These are phyloP conservation scores for Cairina moschata DNA, from an alignment of 2,113 vertebrate species.

Conservation along the genomic window DNA sequence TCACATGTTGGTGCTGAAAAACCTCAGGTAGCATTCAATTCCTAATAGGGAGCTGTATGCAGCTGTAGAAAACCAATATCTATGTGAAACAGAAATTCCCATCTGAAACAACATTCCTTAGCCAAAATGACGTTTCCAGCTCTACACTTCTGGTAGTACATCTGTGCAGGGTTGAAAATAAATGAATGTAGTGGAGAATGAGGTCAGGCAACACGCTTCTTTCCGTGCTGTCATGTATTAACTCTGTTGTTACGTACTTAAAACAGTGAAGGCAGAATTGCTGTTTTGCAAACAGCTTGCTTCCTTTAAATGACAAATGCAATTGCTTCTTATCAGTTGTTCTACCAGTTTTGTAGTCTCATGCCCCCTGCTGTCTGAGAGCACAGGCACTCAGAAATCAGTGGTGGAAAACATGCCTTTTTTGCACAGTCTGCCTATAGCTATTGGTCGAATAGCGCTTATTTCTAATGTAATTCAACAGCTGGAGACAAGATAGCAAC, in stretches of 20 bases:
- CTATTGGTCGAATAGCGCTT: background rate
- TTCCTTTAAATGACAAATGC: background rate
- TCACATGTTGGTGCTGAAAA: background rate
- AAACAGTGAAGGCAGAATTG: background rate
- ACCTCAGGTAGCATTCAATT: background rate
- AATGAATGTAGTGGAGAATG: background rate
- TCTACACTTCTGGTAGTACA: background rate
- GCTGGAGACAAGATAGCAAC: background rate
- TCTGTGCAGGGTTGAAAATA: background rate
- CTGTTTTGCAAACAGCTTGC: background rate
- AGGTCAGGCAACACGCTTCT: background rate
- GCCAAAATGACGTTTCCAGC: background rate
- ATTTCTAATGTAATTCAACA: background rate
- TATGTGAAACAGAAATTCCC: background rate
- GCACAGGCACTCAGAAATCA: background rate
- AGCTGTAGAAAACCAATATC: background rate
- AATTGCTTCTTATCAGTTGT: background rate
- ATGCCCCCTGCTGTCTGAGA: constrained; percentile 2
- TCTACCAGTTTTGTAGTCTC: background rate
- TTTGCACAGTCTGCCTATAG: background rate
- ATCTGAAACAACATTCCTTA: background rate
- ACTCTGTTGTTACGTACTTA: background rate
- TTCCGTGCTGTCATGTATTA: fast-evolving
- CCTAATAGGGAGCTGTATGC: background rate
- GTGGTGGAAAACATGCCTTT: background rate